Percentiles rank a stretch among this genome's conserved stretches.
Evolutionary conservation across 2,888 invertebrate genomes (phyloP).

Genomic region (Melolontha melolontha): DNA sequence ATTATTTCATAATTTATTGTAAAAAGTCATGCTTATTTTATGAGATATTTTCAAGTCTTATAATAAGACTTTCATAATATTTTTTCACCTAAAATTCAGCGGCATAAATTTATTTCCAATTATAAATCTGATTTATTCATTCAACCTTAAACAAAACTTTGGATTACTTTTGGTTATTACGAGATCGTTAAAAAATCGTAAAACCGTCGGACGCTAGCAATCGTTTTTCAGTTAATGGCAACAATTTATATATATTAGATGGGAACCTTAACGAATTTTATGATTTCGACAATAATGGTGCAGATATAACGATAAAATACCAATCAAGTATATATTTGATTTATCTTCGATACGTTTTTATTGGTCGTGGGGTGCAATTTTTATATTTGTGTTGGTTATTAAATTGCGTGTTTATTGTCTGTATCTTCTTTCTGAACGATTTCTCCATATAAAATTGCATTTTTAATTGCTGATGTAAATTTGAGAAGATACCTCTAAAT

Average conservation of each 20-base stretch:
- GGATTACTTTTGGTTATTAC: constrained; percentile 33
- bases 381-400: constrained; percentile 34
- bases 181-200: constrained; percentile 31
- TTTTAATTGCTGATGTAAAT: constrained; percentile 27
- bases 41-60: too few species aligned
- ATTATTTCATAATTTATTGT: too few species aligned
- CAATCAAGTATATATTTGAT: constrained; percentile 39
- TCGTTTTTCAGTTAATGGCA: constrained; percentile 24
- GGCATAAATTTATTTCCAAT: constrained; percentile 14
- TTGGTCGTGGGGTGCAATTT: constrained; percentile 33
- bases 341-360: constrained; percentile 38
- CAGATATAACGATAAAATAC: constrained; percentile 39
- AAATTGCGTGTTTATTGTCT: constrained; percentile 26
- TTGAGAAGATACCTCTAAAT: too few species aligned
- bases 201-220: constrained; percentile 26
- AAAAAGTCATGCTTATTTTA: too few species aligned
- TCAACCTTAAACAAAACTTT: constrained; percentile 1
- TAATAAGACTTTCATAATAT: too few species aligned
- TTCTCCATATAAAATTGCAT: constrained; percentile 5
- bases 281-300: constrained; percentile 29
- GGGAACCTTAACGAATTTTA: constrained; percentile 36
- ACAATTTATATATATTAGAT: constrained; percentile 25
- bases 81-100: background rate
- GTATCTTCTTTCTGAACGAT: constrained; percentile 30
- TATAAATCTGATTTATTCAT: constrained; percentile 13